Base-by-base conservation (phyloP, 2,888 invertebrate species). In the Cephus rjabovi region DNA sequence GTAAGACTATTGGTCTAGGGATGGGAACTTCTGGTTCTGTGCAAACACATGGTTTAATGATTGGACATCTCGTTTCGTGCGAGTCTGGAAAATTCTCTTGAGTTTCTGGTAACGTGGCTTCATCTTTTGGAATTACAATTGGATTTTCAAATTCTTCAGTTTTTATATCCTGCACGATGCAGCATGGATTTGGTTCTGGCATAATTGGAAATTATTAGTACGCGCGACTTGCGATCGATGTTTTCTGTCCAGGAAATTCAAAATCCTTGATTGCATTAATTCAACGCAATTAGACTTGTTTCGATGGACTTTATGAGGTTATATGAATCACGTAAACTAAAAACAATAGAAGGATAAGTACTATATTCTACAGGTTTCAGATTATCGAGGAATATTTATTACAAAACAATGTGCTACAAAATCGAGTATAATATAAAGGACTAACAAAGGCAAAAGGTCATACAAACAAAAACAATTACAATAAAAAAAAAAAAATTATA, bases 401-500 rank as follows among this genome's bases (percentile, higher is more conserved):
- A 56, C 1, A 56, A 56, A 56, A 56, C 9, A 56, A 56, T 56
- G 23, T 56, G 56, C 56, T 56, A 56, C 23, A 23, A 56, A 23
- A 23, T 23, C 23, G 23, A 56, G 56, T 56, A 56, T 56, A 23
- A 56, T 56, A 56, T 0, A 56, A 56, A 23, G 56, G 9, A 56
- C 23, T 23, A 23, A 56, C 1, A 23, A 23, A 56, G 40, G 9
- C 69, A 56, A 81, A 79, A 77, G 71, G 31, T 9, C 15, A 40
- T 76, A 35, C 3, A 56, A 77, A 73, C 0, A 31, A 15, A 31
- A 31, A 69, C 73, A 56, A 77, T 73, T 76, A 71, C 69, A 75
- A 76, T 33, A 74, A 74, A 37, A 68, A 56, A 69, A 76, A 73
- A 70, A 30, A 75, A 74, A 33, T 37, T 73, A 80, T 12, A 79